phyloP scores from a whole-genome alignment of 2,797 vertebrate genomes.

The Pterois miles region DNA sequence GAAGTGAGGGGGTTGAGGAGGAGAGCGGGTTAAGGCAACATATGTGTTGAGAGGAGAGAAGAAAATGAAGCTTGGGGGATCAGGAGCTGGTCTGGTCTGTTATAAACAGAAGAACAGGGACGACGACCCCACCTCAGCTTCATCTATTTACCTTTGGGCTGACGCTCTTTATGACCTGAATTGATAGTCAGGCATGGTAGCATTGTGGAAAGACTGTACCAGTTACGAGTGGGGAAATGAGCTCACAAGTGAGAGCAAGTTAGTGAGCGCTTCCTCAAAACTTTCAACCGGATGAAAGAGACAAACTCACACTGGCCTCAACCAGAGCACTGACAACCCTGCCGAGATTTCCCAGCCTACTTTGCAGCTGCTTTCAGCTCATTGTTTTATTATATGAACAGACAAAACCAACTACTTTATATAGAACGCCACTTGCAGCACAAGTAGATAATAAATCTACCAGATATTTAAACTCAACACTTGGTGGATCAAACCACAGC shows the following conservation, averaged over 20 bases:
- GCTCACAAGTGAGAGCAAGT: neutral
- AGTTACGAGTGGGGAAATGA: neutral
- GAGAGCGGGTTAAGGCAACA: constrained; percentile 23
- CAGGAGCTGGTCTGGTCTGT: neutral
- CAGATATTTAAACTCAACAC: neutral
- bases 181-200: fast-evolving
- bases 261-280: neutral
- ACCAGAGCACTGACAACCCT: neutral
- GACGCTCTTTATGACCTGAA: neutral
- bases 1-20: constrained; percentile 9
- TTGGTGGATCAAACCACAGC: neutral
- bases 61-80: constrained; percentile 12
- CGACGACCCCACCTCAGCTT: neutral
- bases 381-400: neutral
- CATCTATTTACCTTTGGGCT: neutral
- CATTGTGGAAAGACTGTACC: neutral
- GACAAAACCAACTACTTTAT: neutral
- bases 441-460: neutral
- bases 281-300: neutral
- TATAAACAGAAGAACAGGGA: constrained; percentile 1
- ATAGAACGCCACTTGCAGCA: neutral
- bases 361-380: neutral
- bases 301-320: neutral
- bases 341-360: neutral
- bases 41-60: constrained; percentile 15